Evolutionary conservation across 2,797 vertebrate species (phyloP).

Genomic region (Schizothorax lantsangensis): DNA sequence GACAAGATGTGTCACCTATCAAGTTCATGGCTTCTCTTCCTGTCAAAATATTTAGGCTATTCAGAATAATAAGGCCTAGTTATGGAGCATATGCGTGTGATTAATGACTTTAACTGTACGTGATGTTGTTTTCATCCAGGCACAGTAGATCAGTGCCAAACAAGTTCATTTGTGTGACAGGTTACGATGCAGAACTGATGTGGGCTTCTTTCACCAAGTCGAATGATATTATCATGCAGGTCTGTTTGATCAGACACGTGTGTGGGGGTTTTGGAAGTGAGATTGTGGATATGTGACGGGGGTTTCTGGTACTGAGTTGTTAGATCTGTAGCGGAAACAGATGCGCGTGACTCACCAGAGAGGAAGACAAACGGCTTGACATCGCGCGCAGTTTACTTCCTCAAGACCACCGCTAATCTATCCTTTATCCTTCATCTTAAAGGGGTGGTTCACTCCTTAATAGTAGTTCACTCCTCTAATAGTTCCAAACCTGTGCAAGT

Average conservation of each 20-base stretch:
- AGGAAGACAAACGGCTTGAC: not conserved
- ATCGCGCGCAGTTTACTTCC: not conserved
- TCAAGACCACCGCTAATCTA: conserved; percentile 15
- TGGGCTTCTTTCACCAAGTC: not conserved
- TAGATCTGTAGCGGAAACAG: conserved; percentile 22
- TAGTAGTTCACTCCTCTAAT: no score
- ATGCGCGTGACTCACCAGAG: conserved; percentile 1
- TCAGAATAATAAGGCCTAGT: not conserved
- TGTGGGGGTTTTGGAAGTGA: conserved; percentile 27
- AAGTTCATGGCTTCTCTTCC: not conserved
- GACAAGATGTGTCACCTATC: not conserved
- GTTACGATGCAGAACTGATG: not conserved
- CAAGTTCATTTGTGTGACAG: not conserved
- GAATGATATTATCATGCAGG: not conserved
- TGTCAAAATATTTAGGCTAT: not conserved
- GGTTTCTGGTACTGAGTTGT: not conserved
- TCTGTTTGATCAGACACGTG: not conserved
- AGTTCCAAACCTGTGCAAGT: not conserved
- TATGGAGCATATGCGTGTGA: not conserved
- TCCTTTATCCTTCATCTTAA: not conserved
- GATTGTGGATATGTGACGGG: not conserved
- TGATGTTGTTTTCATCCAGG: not conserved
- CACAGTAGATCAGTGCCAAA: not conserved
- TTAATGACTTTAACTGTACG: not conserved
- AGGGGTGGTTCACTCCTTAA: not conserved